A percentile compares a stretch with the other conserved stretches of the same genome.
phyloP scores from a whole-genome alignment of 2,797 vertebrate genomes.

The Antrozous pallidus region DNA sequence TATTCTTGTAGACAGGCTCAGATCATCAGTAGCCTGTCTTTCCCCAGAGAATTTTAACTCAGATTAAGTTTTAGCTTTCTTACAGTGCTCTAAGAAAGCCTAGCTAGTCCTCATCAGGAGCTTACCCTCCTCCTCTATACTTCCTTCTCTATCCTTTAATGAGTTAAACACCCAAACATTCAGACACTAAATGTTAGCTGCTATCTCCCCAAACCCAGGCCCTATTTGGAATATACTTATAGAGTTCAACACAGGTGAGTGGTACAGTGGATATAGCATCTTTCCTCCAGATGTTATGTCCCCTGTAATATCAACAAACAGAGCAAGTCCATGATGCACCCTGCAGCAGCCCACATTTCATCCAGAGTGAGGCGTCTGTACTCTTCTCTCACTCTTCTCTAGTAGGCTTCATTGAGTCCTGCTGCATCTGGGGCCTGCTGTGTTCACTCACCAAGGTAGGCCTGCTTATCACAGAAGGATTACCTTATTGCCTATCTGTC shows the following conservation, averaged over 20 bases:
- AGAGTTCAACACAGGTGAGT: neutral
- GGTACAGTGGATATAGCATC: neutral
- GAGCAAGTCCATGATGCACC: neutral
- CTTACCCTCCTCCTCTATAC: neutral
- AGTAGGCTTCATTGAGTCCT: neutral
- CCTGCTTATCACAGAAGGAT: neutral
- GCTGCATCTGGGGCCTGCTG: neutral
- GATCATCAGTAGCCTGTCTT: neutral
- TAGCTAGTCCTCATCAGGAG: neutral
- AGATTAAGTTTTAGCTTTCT: neutral
- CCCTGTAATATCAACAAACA: neutral
- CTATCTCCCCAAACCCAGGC: neutral
- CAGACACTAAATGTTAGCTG: neutral
- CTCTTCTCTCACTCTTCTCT: neutral
- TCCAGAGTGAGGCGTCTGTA: neutral
- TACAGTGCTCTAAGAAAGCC: neutral
- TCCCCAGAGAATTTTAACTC: neutral
- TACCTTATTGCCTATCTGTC: neutral
- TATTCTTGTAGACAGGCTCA: neutral
- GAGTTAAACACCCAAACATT: slow-evolving; percentile 4
- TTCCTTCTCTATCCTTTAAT: neutral
- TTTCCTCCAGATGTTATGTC: neutral
- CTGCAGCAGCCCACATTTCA: neutral
- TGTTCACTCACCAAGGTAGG: neutral
- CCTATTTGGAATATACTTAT: neutral